These are phyloP conservation scores for Ellobium chinense DNA, from an alignment of 2,888 invertebrate species.

Conservation along the genomic window DNA sequence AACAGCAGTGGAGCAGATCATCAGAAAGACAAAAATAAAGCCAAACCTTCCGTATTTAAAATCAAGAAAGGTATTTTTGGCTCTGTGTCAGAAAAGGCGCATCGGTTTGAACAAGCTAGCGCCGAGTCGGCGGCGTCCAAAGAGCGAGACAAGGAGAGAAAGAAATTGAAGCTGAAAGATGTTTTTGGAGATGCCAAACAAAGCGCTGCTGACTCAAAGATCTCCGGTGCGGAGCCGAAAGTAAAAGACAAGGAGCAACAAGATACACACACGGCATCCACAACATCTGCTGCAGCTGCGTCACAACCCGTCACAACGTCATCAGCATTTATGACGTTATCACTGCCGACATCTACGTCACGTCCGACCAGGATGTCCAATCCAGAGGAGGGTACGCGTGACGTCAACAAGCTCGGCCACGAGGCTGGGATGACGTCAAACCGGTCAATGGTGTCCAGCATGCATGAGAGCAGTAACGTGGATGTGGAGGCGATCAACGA, in stretches of 20 bases:
- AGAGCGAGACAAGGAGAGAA: slow-evolving; percentile 9
- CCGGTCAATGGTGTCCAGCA: not conserved
- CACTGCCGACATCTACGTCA: not conserved
- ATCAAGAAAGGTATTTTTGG: slow-evolving; percentile 26
- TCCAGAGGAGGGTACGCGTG: slow-evolving; percentile 18
- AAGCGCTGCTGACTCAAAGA: not conserved
- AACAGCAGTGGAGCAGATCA: not conserved
- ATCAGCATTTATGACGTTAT: not conserved
- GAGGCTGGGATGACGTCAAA: not conserved
- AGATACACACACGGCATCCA: not conserved
- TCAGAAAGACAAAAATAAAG: slow-evolving; percentile 2
- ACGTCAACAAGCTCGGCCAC: not conserved
- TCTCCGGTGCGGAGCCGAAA: not conserved
- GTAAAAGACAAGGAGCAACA: not conserved
- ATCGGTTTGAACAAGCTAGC: slow-evolving; percentile 16
- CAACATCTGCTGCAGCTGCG: not conserved
- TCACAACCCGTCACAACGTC: not conserved
- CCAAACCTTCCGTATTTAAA: not conserved
- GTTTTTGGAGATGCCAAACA: slow-evolving; percentile 10
- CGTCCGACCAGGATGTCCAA: slow-evolving; percentile 19
- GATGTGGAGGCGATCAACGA: slow-evolving; percentile 38
- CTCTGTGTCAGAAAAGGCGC: slow-evolving; percentile 35
- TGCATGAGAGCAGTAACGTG: slow-evolving; percentile 28
- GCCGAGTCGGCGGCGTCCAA: not conserved
- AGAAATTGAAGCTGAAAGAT: slow-evolving; percentile 1